These are phyloP conservation scores for Chelonia mydas DNA, from an alignment of 2,797 vertebrate species.

Conservation along the genomic window DNA sequence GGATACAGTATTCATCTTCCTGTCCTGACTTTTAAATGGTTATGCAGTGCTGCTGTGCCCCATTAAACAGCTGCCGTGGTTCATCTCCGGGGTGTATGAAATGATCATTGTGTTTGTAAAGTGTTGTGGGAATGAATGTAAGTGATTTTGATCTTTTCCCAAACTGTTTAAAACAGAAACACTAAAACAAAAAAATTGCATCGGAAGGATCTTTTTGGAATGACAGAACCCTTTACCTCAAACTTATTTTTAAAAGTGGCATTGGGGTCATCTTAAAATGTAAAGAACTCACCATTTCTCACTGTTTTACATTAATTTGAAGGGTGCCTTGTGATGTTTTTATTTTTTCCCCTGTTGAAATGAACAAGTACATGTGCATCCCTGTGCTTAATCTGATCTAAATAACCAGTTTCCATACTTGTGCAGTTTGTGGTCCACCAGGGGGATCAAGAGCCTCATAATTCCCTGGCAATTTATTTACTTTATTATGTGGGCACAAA, in stretches of 20 bases:
- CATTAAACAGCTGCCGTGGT: background rate
- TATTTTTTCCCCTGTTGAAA: background rate
- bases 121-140: background rate
- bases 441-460: background rate
- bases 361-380: background rate
- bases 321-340: background rate
- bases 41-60: background rate
- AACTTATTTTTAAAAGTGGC: background rate
- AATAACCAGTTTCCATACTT: background rate
- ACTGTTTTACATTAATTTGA: background rate
- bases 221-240: background rate
- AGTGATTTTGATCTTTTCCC: background rate
- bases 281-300: background rate
- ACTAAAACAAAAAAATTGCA: background rate
- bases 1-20: background rate
- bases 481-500: background rate
- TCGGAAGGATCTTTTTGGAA: background rate
- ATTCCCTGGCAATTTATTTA: background rate
- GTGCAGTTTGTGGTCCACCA: background rate
- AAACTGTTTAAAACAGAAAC: background rate
- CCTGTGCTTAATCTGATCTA: background rate
- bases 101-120: background rate
- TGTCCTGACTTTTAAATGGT: background rate
- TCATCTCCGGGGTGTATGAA: background rate
- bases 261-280: background rate